A percentile compares a stretch with the other conserved stretches of the same genome.
These are phyloP conservation scores for Thyatira batis DNA, from an alignment of 2,888 invertebrate species.

Conservation along the genomic window DNA sequence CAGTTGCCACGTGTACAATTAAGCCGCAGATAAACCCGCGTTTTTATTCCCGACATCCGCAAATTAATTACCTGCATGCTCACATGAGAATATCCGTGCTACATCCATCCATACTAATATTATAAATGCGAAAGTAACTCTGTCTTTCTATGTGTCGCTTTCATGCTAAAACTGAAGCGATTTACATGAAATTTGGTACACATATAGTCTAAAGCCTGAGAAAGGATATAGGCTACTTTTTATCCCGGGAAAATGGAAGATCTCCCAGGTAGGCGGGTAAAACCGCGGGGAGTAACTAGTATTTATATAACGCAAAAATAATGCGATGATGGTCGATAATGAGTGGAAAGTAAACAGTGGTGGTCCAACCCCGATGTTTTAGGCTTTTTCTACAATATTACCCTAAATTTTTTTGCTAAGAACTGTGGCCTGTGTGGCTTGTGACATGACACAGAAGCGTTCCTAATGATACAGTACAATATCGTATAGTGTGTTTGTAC, in stretches of 20 bases:
- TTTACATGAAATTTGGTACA: too few relatives aligned
- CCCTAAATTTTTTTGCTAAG: slow-evolving; percentile 30
- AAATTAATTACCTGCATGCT: slow-evolving; percentile 36
- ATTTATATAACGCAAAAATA: slow-evolving; percentile 40
- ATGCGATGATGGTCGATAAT: slow-evolving; percentile 40
- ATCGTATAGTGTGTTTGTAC: too few relatives aligned
- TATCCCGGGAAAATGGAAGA: too few relatives aligned
- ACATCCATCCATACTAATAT: too few relatives aligned
- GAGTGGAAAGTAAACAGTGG: slow-evolving; percentile 43
- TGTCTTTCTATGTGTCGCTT: too few relatives aligned
- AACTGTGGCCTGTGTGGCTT: slow-evolving; percentile 10
- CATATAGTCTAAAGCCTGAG: too few relatives aligned
- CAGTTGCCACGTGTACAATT: too few relatives aligned
- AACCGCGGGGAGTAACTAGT: too few relatives aligned
- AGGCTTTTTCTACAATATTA: slow-evolving; percentile 39
- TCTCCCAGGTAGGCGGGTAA: too few relatives aligned
- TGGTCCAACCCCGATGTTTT: slow-evolving; percentile 11
- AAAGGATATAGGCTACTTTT: too few relatives aligned
- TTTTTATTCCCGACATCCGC: slow-evolving; percentile 31
- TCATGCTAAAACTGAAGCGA: too few relatives aligned
- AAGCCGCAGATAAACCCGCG: slow-evolving; percentile 9
- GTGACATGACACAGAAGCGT: slow-evolving; percentile 22
- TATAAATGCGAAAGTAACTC: too few relatives aligned
- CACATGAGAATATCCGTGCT: slow-evolving; percentile 31
- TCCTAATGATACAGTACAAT: slow-evolving; percentile 11